A percentile compares a stretch with the other conserved stretches of the same genome.
Conservation (phyloP, 2,888 invertebrate species). For the Geotrupes spiniger region DNA sequence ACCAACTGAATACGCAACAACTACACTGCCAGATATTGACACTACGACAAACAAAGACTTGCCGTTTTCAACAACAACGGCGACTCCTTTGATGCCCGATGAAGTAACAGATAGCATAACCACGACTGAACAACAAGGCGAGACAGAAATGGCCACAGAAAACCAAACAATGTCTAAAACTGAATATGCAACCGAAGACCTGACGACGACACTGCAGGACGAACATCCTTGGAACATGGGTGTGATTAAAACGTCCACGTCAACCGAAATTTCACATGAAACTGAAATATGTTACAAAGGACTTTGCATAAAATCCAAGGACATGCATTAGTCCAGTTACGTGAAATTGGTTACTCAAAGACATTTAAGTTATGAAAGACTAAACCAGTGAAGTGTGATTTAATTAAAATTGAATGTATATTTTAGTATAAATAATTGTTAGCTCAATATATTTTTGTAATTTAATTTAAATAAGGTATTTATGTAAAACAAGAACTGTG, state of each 20-base stretch:
- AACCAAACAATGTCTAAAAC: constrained; percentile 3
- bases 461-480: constrained; percentile 9
- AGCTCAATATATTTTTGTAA: constrained; percentile 19
- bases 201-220: constrained; percentile 17
- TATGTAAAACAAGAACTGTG: too few relatives aligned
- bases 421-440: constrained; percentile 11
- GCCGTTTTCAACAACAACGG: constrained; percentile 14
- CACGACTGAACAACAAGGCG: background rate
- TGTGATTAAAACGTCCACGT: constrained; percentile 73
- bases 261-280: constrained; percentile 79
- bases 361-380: constrained; percentile 14
- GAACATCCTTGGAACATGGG: constrained; percentile 53
- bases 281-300: constrained; percentile 87
- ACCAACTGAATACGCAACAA: background rate
- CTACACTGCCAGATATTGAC: background rate
- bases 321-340: constrained; percentile 28
- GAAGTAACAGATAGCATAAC: constrained; percentile 15
- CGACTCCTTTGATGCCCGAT: constrained; percentile 18
- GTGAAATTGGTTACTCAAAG: background rate
- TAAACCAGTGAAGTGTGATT: constrained; percentile 13
- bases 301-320: constrained; percentile 68
- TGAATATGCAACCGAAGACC: constrained; percentile 13
- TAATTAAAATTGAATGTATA: constrained; percentile 14
- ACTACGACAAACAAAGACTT: constrained; percentile 1
- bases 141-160: constrained; percentile 15